phyloP scores from a whole-genome alignment of 2,113 vertebrate genomes.

The Oplegnathus fasciatus region DNA sequence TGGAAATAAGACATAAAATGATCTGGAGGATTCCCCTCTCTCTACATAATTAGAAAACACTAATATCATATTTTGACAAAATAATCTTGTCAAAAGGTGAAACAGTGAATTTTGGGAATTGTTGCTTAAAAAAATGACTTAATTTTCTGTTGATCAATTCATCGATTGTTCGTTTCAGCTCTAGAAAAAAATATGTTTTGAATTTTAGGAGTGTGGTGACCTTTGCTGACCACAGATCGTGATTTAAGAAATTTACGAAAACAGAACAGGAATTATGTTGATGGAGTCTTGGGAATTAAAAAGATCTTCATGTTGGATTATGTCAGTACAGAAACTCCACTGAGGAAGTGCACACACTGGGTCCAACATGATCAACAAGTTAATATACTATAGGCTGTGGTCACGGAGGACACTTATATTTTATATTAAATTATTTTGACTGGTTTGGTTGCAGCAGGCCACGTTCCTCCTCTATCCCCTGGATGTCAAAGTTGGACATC shows the following conservation, averaged over 20 bases:
- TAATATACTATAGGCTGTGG: too few relatives aligned
- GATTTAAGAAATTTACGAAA: too few relatives aligned
- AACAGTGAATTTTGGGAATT: background rate
- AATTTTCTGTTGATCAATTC: too few relatives aligned
- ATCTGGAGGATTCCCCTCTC: background rate
- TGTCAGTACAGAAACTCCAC: background rate
- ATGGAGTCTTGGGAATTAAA: background rate
- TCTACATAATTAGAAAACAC: background rate
- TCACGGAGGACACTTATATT: background rate
- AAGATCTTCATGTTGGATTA: background rate
- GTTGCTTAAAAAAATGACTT: background rate
- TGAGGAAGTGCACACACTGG: background rate
- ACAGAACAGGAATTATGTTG: background rate
- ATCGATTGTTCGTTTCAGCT: background rate
- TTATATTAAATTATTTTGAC: background rate
- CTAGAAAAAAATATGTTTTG: background rate
- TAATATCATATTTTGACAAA: background rate
- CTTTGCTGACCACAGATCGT: background rate
- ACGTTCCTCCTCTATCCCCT: background rate
- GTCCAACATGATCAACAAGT: background rate
- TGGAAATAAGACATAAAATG: background rate
- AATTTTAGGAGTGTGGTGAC: background rate
- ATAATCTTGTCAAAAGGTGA: background rate
- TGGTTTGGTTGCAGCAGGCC: background rate
- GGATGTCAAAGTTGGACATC: background rate